These are phyloP conservation scores for Cyanoramphus novaezelandiae DNA, from an alignment of 2,113 vertebrate species.

Conservation along the genomic window DNA sequence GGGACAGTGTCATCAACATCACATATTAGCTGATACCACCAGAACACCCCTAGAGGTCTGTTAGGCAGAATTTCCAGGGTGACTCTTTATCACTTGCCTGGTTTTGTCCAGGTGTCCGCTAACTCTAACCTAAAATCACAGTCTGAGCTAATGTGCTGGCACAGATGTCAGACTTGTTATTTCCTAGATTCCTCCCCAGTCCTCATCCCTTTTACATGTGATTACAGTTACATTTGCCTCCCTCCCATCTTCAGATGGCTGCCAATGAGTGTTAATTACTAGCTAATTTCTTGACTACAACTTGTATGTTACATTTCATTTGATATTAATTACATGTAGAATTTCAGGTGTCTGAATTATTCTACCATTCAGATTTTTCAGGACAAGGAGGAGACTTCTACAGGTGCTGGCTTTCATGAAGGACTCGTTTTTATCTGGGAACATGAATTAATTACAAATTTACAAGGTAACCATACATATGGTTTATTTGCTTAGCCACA, in stretches of 20 bases:
- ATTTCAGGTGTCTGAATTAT: not conserved
- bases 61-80: not conserved
- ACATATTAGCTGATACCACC: not conserved
- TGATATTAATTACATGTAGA: not conserved
- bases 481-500: slow-evolving; percentile 38
- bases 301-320: not conserved
- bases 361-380: not conserved
- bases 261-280: not conserved
- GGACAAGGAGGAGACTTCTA: not conserved
- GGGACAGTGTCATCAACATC: not conserved
- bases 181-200: not conserved
- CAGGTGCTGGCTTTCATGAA: not conserved
- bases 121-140: not conserved
- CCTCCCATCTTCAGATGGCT: not conserved
- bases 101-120: not conserved
- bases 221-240: not conserved
- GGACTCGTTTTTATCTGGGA: not conserved
- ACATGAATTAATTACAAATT: not conserved
- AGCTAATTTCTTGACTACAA: not conserved
- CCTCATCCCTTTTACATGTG: not conserved
- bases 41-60: not conserved
- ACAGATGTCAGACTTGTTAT: not conserved
- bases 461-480: not conserved
- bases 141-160: not conserved
- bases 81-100: not conserved